Base-by-base conservation (phyloP, 2,113 vertebrate species). In the Prolemur simus region DNA sequence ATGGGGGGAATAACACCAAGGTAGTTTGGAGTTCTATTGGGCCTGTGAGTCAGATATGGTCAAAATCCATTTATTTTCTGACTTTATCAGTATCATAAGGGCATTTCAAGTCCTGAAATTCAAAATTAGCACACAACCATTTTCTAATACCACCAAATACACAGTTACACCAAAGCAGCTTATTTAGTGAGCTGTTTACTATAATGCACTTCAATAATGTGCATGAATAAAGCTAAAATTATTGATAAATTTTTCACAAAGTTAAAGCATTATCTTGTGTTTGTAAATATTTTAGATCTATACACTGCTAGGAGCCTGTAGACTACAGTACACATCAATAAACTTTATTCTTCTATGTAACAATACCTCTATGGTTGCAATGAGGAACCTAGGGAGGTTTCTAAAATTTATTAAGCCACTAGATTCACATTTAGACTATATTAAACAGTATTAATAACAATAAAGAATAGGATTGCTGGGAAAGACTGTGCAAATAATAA, bases 401-500 rank as follows among this genome's bases (percentile, higher is more conserved):
- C 52, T 73, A 81, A 92, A 73, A 76, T 71, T 17, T 71, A 85
- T 54, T 64, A 66, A 89, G 69, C 71, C 80, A 54, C 58, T 56
- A 58, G n/a, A 39, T 90, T 83, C 71, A 64, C 45, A 92, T 96
- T 96, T 37, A 73, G 80, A 96, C 80, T n/a, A 78, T 98, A 97
- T 91, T 95, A 94, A 96, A 73, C 69, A 88, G 42, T 52, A 96
- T 92, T 88, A 95, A 71, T 94, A 92, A 96, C 95, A 92, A 93
- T 66, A 77, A 96, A 69, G 91, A 93, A 58, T 71, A 60, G 42
- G 45, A 58, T 49, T 34, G 32, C 27, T n/a, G 37, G 21, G 84
- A 88, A 80, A 88, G 21, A 77, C 20, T 63, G 14, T 71, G 32
- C 66, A 95, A 94, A 91, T 45, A 96, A 94, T 95, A 81, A 96